A percentile compares a stretch with the other conserved stretches of the same genome.
Conservation (phyloP, 2,888 invertebrate genomes). For the Rhingia rostrata region DNA sequence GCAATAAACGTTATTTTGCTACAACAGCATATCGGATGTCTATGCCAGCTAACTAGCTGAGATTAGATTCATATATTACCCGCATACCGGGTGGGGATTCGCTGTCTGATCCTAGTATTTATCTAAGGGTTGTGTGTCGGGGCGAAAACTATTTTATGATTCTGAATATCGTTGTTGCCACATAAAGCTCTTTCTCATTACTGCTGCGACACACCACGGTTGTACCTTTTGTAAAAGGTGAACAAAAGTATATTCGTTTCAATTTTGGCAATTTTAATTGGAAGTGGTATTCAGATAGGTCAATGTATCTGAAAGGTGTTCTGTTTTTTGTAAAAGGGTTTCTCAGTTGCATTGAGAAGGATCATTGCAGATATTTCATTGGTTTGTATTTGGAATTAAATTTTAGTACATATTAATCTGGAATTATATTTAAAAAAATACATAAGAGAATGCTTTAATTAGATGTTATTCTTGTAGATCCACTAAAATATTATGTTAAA, state of each 20-base stretch:
- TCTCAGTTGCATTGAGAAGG: background rate
- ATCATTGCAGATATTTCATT: no score
- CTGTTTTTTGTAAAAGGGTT: background rate
- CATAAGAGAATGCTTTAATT: no score
- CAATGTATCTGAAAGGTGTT: no score
- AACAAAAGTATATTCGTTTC: conserved; percentile 57
- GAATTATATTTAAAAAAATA: no score
- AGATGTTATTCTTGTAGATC: no score
- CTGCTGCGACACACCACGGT: conserved; percentile 1
- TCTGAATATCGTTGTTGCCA: conserved; percentile 67
- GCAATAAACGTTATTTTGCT: conserved; percentile 38
- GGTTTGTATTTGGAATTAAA: no score
- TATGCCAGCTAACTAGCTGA: conserved; percentile 61
- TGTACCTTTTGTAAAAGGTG: conserved; percentile 47
- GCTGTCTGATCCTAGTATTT: conserved; percentile 73
- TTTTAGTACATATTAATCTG: no score
- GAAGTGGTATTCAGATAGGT: background rate
- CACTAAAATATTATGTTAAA: no score
- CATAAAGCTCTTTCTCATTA: conserved; percentile 38
- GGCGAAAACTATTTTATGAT: conserved; percentile 72
- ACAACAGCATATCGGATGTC: conserved; percentile 17
- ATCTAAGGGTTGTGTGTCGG: conserved; percentile 61
- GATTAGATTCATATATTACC: conserved; percentile 72
- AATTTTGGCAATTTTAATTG: conserved; percentile 32
- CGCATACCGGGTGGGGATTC: conserved; percentile 58